A percentile compares a stretch with the other conserved stretches of the same genome.
Conservation (phyloP, 1,140 invertebrate genomes). For the Idris sp. region DNA sequence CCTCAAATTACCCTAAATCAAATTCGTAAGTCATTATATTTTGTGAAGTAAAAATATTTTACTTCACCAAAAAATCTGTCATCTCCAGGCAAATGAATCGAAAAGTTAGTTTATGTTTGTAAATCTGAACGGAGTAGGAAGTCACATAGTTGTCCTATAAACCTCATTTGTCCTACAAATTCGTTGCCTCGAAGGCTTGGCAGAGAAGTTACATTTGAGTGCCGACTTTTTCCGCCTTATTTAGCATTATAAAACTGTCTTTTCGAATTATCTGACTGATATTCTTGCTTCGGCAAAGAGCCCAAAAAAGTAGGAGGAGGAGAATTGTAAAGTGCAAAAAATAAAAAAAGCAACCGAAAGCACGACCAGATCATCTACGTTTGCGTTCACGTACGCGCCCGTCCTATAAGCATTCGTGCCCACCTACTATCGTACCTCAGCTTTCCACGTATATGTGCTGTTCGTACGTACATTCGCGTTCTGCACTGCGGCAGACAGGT, state of each 20-base stretch:
- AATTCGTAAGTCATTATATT: slow-evolving; percentile 1
- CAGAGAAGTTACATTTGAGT: slow-evolving; percentile 34
- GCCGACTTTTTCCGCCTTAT: slow-evolving; percentile 18
- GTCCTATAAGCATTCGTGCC: slow-evolving; percentile 36
- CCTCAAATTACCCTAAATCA: slow-evolving; percentile 5
- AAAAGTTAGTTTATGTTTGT: slow-evolving; percentile 9
- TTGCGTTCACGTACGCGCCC: slow-evolving; percentile 51
- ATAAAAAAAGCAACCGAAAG: slow-evolving; percentile 25
- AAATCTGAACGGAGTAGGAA: slow-evolving; percentile 3
- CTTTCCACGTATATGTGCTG: slow-evolving; percentile 21
- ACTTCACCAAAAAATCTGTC: slow-evolving; percentile 1
- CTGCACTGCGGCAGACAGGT: slow-evolving; percentile 62
- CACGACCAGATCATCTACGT: slow-evolving; percentile 34
- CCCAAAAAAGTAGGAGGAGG: too few species aligned
- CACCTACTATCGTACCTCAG: slow-evolving; percentile 36
- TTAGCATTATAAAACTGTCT: slow-evolving; percentile 39
- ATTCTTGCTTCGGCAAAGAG: slow-evolving; percentile 15
- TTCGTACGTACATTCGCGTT: slow-evolving; percentile 38
- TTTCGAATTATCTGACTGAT: slow-evolving; percentile 27
- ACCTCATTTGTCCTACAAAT: slow-evolving; percentile 30
- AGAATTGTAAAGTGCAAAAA: slow-evolving; percentile 18
- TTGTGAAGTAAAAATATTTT: not conserved
- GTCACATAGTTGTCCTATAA: slow-evolving; percentile 25
- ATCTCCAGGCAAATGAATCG: slow-evolving; percentile 11
- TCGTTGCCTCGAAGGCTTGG: slow-evolving; percentile 30